Base-by-base conservation (phyloP, 2,888 invertebrate species). In the Exephanes ischioxanthus region DNA sequence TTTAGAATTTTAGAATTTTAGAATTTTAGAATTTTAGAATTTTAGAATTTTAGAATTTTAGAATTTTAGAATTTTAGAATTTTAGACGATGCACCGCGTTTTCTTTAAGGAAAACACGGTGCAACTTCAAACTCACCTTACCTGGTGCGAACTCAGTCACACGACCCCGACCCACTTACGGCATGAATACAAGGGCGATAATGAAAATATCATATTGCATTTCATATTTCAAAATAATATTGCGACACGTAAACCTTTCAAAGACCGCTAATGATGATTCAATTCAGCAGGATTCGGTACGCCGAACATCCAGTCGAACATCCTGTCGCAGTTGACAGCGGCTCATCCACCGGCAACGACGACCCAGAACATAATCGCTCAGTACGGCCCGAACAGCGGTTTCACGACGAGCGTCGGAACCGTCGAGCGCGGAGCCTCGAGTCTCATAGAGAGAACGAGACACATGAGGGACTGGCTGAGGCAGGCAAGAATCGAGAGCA, bases 391-490 rank as follows among this genome's bases (percentile, higher is more conserved):
- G 3, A 93, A 90, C 75, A 94, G 92, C 78, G 93, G 93, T 22
- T 94, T 91, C 79, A 92, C 93, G 6, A 93, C 93, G 37, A 94
- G 94, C 85, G 93, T 94, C n/a, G 92, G 94, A 5, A 93, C 92
- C 6, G 91, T 96, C 88, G 89, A 95, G 91, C 95, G 95, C 37
- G 95, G 95, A 75, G 95, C 96, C 1, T 95, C 96, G 7, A 96
- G 95, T 78, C 92, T 96, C 77, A 96, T 96, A 70, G 96, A 96
- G 90, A 94, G 96, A 51, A 96, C 96, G 1, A 94, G 96, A 79
- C 96, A 96, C 89, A 93, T 96, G 83, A 94, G 96, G 85, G 96
- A 96, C 89, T 96, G 96, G 96, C 92, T 96, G 83, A 94, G 96
- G 19, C 96, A 96, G 92, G 93, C 94, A 53, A 91, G 94, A 68